Conservation (phyloP, 2,797 vertebrate species). For the Sebastes cheni region DNA sequence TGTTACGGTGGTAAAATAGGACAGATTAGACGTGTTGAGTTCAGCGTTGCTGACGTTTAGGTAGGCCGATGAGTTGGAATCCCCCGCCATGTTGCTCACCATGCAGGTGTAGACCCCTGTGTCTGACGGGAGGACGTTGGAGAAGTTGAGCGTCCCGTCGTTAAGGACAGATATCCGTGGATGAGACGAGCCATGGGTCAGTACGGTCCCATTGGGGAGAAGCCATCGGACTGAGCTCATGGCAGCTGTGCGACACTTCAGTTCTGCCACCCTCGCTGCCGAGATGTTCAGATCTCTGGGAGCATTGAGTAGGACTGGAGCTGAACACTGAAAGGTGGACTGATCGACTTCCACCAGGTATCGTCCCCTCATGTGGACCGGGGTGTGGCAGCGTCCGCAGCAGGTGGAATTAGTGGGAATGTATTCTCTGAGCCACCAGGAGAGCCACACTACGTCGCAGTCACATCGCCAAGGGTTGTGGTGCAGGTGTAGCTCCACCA, state of each 20-base stretch:
- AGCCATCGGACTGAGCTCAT: constrained; percentile 97
- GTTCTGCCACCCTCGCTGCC: constrained; percentile 92
- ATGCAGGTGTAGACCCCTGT: constrained; percentile 97
- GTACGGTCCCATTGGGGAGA: constrained; percentile 92
- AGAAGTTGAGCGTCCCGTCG: constrained; percentile 95
- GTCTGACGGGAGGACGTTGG: constrained; percentile 90
- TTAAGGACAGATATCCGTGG: constrained; percentile 93
- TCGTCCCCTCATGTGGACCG: constrained; percentile 90
- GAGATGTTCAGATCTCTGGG: constrained; percentile 96
- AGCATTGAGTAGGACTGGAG: constrained; percentile 94
- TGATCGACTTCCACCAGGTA: constrained; percentile 97
- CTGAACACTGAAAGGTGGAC: constrained; percentile 93
- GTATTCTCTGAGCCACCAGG: constrained; percentile 96
- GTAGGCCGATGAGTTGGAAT: constrained; percentile 97
- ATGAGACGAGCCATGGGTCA: constrained; percentile 94
- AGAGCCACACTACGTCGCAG: constrained; percentile 96
- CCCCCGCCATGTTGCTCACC: constrained; percentile 97
- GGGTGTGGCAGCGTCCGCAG: constrained; percentile 95
- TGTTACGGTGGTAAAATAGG: constrained; percentile 97
- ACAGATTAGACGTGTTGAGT: constrained; percentile 97
- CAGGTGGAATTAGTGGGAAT: constrained; percentile 98
- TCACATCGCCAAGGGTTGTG: constrained; percentile 98
- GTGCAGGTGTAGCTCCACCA: constrained; percentile 96
- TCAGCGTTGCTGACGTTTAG: constrained; percentile 96
- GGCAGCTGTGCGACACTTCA: constrained; percentile 93